Evolutionary conservation across 2,113 vertebrate species (phyloP).

Genomic region (Corvus cornix): DNA sequence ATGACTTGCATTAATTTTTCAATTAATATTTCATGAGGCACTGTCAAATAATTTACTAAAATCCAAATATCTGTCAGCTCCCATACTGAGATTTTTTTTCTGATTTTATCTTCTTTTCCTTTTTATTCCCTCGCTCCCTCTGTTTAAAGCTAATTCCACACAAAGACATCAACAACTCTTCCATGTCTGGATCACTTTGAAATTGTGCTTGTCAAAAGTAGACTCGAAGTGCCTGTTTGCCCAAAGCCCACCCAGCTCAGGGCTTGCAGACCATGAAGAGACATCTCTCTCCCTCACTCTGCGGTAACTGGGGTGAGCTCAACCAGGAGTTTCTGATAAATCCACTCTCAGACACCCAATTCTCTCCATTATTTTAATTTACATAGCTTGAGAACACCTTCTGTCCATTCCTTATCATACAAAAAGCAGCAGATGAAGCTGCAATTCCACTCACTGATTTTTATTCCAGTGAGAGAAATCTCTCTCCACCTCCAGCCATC

Average conservation of each 20-base stretch:
- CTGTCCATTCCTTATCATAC: background rate
- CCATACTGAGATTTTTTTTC: background rate
- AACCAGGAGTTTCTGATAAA: background rate
- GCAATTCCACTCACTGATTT: background rate
- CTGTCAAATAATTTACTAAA: background rate
- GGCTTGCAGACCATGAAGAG: background rate
- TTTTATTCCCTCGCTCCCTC: fast-evolving
- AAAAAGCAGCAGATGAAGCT: background rate
- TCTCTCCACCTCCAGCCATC: background rate
- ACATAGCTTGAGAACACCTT: background rate
- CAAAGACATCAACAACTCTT: background rate
- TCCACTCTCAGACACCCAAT: background rate
- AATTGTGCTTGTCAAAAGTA: background rate
- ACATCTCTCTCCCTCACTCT: background rate
- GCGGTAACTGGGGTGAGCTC: background rate
- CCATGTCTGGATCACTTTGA: background rate
- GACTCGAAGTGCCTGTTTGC: background rate
- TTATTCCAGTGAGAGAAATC: background rate
- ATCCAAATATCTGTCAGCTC: background rate
- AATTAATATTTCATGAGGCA: constrained; percentile 36
- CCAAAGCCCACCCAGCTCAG: background rate
- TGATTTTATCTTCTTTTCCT: background rate
- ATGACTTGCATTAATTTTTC: constrained; percentile 31
- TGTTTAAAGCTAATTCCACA: background rate
- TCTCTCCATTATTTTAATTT: background rate